These are phyloP conservation scores for Dryomyza anilis DNA, from an alignment of 2,888 invertebrate genomes.

Conservation along the genomic window DNA sequence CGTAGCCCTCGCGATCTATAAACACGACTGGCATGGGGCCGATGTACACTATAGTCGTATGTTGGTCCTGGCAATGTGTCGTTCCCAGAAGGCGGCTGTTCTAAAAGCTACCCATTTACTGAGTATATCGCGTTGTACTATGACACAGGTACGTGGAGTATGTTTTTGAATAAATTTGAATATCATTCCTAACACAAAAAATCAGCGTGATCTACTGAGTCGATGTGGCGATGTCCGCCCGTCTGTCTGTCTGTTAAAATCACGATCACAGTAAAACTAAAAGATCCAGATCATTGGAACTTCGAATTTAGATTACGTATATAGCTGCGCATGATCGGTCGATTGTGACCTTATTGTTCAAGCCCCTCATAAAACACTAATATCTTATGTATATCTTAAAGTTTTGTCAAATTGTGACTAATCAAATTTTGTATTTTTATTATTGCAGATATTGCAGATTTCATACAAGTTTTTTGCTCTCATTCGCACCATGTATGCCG, in stretches of 20 bases:
- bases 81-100: slow-evolving; percentile 45
- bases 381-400: too few species aligned
- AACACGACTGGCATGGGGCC: slow-evolving; percentile 48
- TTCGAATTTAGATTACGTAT: too few species aligned
- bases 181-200: too few species aligned
- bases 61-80: slow-evolving; percentile 43
- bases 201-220: too few species aligned
- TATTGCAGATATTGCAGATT: slow-evolving; percentile 46
- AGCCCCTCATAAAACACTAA: slow-evolving; percentile 26
- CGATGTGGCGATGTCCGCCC: too few species aligned
- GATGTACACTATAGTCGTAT: slow-evolving; percentile 46
- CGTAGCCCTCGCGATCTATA: slow-evolving; percentile 45
- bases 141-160: slow-evolving; percentile 48
- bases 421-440: background rate
- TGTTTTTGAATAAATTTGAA: background rate
- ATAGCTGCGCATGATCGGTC: too few species aligned
- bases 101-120: slow-evolving; percentile 49
- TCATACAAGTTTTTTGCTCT: slow-evolving; percentile 52
- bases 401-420: too few species aligned
- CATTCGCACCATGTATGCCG: slow-evolving; percentile 33
- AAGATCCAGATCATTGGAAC: too few species aligned
- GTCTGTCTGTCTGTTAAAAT: too few species aligned
- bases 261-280: too few species aligned
- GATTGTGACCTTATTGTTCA: too few species aligned
- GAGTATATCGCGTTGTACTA: slow-evolving; percentile 43